Evolutionary conservation across 2,888 invertebrate genomes (phyloP), one percentile per base, ranked within the genome.

Genomic region (Xanthia togata): DNA sequence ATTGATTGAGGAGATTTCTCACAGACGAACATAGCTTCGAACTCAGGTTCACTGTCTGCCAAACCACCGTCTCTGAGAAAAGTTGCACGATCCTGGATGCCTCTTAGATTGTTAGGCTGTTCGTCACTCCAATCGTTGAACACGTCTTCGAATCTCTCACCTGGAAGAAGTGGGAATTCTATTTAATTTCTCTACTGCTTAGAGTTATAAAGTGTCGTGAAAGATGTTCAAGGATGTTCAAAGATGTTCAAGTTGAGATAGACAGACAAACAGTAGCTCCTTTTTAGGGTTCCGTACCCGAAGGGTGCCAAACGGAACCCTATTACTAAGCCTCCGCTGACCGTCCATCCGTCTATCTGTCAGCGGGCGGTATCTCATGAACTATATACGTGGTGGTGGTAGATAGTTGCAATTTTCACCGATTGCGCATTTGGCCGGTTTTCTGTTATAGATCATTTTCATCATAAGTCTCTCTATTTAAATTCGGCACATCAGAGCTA

Each of bases 21-120:
- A 47, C 76, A 76, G 23, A 76, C 63, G 31, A 76, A 76, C 75
- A 75, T 76, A 20, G 38, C 23, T n/a, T 31, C 17, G 26, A 14
- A 75, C 3, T 14, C 75, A 12, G 62, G 26, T 1, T 57, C 9
- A 4, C n/a, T 2, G 26, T 57, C 63, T 0, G 26, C 23, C 26
- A 76, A 41, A n/a, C 0, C 3, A 0, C 76, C 76, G 0, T 31
- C 6, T 26, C 47, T 38, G 4, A 2, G 14, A 23, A 71, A 41
- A 23, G 38, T 12, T 5, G 26, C 23, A 12, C 73, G 73, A 23
- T 71, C 0, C 31, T 76, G 47, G 0, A 20, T 50, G 12, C 17
- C 23, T 0, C 0, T 0, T 20, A 50, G 0, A 47, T 63, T 74
- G 26, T 76, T 47, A 50, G 75, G 76, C 14, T 76, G 75, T 23